Evolutionary conservation across 2,797 vertebrate genomes (phyloP).

Genomic region (Martes flavigula): DNA sequence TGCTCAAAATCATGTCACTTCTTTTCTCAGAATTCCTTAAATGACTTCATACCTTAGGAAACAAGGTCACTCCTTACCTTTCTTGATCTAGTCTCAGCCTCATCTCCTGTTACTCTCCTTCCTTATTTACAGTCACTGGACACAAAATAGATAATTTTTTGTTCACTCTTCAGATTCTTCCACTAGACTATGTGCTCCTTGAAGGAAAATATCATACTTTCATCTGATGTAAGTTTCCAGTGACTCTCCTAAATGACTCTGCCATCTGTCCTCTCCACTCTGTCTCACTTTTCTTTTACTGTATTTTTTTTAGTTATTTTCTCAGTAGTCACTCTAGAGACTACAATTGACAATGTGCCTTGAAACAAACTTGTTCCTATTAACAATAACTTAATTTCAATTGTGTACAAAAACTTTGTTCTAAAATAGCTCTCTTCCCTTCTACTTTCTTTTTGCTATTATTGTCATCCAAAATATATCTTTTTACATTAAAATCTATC

Average conservation of each 20-base stretch:
- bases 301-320: background rate
- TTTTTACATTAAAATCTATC: background rate
- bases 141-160: background rate
- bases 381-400: background rate
- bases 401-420: background rate
- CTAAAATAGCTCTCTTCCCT: background rate
- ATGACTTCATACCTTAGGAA: background rate
- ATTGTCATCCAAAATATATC: background rate
- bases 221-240: background rate
- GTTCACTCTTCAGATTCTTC: background rate
- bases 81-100: background rate
- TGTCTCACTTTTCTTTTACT: background rate
- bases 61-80: background rate
- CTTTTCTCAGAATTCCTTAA: background rate
- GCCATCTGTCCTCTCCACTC: background rate
- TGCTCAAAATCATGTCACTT: conserved; percentile 13
- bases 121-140: background rate
- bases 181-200: background rate
- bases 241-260: background rate
- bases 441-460: background rate
- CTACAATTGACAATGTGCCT: background rate
- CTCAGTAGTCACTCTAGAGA: background rate
- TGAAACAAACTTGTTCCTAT: background rate
- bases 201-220: background rate
- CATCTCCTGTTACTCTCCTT: background rate